These are phyloP conservation scores for Megathymus violae DNA, from an alignment of 1,140 invertebrate genomes.

Conservation along the genomic window DNA sequence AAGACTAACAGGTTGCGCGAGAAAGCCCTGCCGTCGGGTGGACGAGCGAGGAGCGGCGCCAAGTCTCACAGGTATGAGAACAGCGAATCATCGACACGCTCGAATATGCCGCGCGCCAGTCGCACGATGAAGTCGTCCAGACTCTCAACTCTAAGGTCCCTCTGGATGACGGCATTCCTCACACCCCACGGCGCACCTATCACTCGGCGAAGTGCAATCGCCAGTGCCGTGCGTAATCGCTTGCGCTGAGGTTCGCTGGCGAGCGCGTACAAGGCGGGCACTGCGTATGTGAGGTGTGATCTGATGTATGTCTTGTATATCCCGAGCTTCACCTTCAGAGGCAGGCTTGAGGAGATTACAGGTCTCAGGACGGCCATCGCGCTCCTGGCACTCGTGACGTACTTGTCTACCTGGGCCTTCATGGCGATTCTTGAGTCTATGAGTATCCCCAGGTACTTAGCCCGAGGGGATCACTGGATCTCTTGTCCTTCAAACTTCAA, in stretches of 20 bases:
- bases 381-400: background rate
- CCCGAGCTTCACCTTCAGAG: conserved; percentile 17
- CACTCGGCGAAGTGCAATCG: background rate
- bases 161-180: no score
- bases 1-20: background rate
- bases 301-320: conserved; percentile 39
- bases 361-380: background rate
- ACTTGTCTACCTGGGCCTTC: no score
- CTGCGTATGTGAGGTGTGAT: conserved; percentile 38
- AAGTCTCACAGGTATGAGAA: background rate
- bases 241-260: background rate
- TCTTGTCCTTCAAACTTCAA: no score
- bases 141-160: no score
- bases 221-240: background rate
- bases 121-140: no score
- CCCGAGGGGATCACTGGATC: no score
- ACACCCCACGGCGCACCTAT: no score
- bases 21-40: no score
- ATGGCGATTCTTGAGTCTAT: no score
- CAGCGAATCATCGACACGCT: background rate
- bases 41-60: background rate
- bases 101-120: no score
- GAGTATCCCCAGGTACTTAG: no score
- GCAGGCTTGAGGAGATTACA: background rate
- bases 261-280: conserved; percentile 39